Base-by-base conservation (phyloP, 2,113 vertebrate species). In the Phylloscopus trochiloides region DNA sequence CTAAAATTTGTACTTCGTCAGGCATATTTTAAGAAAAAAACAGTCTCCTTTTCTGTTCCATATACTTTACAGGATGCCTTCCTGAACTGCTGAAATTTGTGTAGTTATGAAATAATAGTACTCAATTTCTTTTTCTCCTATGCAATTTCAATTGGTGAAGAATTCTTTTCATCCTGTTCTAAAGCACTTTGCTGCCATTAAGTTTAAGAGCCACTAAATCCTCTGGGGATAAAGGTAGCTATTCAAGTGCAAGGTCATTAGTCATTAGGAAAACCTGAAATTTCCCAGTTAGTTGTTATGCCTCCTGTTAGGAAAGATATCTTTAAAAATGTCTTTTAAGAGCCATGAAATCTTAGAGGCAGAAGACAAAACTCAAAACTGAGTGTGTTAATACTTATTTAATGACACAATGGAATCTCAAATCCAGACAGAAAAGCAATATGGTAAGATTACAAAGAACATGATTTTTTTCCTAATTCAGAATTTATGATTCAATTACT, bases 191-290 rank as follows among this genome's bases (percentile, higher is more conserved):
- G 29, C n/a, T 86, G 66, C 42, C 73, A 31, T 96, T 93, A 81
- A 84, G n/a, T 74, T 94, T 79, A 87, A 95, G 72, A 80, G 34
- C 57, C 72, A 80, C 26, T 43, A 45, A 61, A 65, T 32, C 29
- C 28, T 89, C 76, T 48, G 36, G 17, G 57, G n/a, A 80, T 71
- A 86, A 67, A 93, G 45, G 76, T 21, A 63, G 28, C 59, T 67
- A 51, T 78, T 83, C 76, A 94, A 92, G 63, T 88, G 51, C 83
- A 88, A 96, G 68, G 36, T 91, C 63, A 63, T 67, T 70, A 77
- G 36, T 88, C 68, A 63, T 71, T 70, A 80, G n/a, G 43, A 84
- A 95, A 92, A 88, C 17, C 9, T 59, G 47, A 62, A 83, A 62
- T 88, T 90, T 83, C 24, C 47, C 55, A 66, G 34, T 45, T 48